These are phyloP conservation scores for Anthonomus grandis DNA, from an alignment of 1,140 invertebrate genomes.

Conservation along the genomic window DNA sequence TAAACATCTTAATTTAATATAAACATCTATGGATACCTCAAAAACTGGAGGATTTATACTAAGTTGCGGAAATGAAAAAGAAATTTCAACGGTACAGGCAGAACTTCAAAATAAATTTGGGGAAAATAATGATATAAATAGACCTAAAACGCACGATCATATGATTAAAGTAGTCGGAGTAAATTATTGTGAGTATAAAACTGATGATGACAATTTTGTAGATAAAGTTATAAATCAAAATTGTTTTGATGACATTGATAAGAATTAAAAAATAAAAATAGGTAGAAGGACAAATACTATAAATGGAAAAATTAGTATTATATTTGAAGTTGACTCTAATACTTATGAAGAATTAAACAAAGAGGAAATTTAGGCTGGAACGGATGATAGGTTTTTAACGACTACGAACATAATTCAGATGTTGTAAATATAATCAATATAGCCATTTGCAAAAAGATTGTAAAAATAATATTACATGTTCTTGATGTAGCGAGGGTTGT, in stretches of 20 bases:
- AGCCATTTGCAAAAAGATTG: slow-evolving; percentile 5
- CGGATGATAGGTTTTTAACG: slow-evolving; percentile 7
- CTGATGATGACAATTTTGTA: not conserved
- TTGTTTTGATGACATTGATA: not conserved
- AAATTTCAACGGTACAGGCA: not conserved
- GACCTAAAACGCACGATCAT: not conserved
- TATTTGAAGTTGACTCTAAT: slow-evolving; percentile 3
- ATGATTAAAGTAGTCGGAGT: slow-evolving; percentile 6
- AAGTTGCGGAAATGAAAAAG: slow-evolving; percentile 3
- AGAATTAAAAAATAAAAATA: slow-evolving; percentile 4
- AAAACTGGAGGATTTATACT: slow-evolving; percentile 1
- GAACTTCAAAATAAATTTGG: slow-evolving; percentile 3
- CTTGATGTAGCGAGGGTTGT: slow-evolving; percentile 6
- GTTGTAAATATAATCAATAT: slow-evolving; percentile 15
- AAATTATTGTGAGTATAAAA: not conserved
- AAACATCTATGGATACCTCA: not conserved
- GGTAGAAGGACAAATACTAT: not conserved
- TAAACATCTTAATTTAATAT: too few relatives aligned
- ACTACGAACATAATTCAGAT: slow-evolving; percentile 13
- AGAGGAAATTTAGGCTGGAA: slow-evolving; percentile 15
- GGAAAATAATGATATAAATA: not conserved
- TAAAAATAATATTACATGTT: slow-evolving; percentile 5
- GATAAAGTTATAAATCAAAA: not conserved
- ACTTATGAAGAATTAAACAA: not conserved
- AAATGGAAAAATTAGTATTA: slow-evolving; percentile 2